Conservation (phyloP, 2,113 vertebrate species). For the Sphyrna mokarran region DNA sequence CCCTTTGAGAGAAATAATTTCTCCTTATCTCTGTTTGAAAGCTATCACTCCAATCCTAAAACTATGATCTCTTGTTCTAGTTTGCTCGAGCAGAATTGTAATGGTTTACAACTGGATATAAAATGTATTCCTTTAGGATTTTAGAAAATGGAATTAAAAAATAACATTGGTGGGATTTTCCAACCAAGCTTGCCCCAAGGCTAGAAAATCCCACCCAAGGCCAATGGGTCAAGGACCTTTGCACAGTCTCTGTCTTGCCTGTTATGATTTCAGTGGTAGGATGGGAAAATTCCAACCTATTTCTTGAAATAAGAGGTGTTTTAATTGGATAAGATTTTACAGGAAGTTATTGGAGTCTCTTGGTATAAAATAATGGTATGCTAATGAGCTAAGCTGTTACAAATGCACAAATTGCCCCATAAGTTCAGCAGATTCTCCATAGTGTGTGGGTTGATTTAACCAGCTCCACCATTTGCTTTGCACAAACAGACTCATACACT, state of each 20-base stretch:
- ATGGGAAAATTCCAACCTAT: background rate
- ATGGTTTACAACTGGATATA: background rate
- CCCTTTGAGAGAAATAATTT: no score
- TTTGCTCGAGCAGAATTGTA: no score
- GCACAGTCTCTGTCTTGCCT: no score
- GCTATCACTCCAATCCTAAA: no score
- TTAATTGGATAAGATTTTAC: background rate
- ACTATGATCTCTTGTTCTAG: no score
- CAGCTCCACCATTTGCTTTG: background rate
- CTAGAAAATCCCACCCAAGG: no score
- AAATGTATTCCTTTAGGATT: background rate
- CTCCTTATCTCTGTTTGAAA: no score
- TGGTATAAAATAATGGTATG: background rate
- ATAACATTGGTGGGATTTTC: no score
- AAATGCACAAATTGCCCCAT: background rate
- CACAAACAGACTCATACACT: background rate
- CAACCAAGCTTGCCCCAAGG: no score
- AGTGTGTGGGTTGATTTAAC: background rate
- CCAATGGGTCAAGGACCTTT: no score
- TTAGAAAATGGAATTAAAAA: background rate
- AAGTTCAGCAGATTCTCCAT: background rate
- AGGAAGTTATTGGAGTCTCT: background rate
- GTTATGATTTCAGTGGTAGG: no score
- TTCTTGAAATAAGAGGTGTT: background rate
- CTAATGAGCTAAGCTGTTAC: background rate